A percentile compares a stretch with the other conserved stretches of the same genome.
Conservation (phyloP, 2,113 vertebrate genomes). For the Lethenteron reissneri region DNA sequence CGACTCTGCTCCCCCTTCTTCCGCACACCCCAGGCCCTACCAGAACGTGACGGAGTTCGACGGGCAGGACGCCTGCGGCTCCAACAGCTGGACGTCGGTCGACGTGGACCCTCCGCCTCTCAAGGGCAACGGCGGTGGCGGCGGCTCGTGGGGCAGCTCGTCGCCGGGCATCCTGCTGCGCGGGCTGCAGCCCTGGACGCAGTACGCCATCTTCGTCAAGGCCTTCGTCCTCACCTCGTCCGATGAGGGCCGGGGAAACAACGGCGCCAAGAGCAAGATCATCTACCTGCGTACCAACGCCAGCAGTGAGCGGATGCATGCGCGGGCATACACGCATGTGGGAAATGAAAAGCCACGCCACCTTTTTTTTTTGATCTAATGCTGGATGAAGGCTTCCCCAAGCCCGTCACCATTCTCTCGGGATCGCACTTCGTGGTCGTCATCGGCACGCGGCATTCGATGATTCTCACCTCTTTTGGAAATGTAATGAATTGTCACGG, state of each 20-base stretch:
- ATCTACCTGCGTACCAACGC: conserved; percentile 76
- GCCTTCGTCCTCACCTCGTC: conserved; percentile 59
- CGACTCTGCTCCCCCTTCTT: not conserved
- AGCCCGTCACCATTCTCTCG: not conserved
- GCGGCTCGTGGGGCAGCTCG: conserved; percentile 15
- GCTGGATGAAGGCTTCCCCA: conserved; percentile 6
- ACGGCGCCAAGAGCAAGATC: conserved; percentile 83
- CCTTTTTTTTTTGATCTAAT: not conserved
- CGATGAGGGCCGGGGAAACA: conserved; percentile 48
- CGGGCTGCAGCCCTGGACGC: conserved; percentile 72
- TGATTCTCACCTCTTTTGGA: not conserved
- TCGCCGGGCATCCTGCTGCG: conserved; percentile 43
- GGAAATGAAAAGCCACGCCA: too few species aligned
- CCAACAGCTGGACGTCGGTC: conserved; percentile 82
- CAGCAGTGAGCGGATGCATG: conserved; percentile 34
- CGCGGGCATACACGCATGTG: too few species aligned
- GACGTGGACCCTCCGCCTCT: conserved; percentile 61
- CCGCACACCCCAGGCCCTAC: conserved; percentile 34
- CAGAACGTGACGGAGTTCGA: conserved; percentile 86
- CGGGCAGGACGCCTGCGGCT: conserved; percentile 79
- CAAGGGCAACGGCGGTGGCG: conserved; percentile 26
- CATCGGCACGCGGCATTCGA: not conserved
- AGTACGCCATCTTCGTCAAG: conserved; percentile 88
- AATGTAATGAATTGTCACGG: not conserved
- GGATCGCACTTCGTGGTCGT: not conserved